Percentiles rank a stretch among this genome's conserved stretches.
phyloP scores from a whole-genome alignment of 2,888 invertebrate genomes.

The Nomada ruficornis region DNA sequence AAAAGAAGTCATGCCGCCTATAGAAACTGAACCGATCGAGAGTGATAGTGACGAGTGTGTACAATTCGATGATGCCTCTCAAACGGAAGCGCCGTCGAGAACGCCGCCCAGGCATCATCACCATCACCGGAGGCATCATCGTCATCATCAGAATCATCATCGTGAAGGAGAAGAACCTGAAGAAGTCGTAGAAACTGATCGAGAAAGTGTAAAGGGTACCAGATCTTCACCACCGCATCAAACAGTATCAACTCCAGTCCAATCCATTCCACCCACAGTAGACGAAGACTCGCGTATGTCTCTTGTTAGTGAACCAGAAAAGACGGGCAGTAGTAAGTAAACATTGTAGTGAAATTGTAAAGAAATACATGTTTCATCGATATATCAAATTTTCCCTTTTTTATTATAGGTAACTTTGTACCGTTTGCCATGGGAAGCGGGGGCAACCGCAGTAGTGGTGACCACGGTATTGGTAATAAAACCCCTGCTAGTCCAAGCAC shows the following conservation, averaged over 20 bases:
- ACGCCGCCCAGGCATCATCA: conserved; percentile 82
- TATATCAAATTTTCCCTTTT: not conserved
- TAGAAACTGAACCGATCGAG: conserved; percentile 91
- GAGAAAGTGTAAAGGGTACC: conserved; percentile 76
- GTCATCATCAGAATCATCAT: conserved; percentile 82
- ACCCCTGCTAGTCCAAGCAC: conserved; percentile 82
- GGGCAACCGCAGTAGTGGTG: conserved; percentile 73
- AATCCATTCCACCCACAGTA: conserved; percentile 75
- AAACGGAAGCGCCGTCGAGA: conserved; percentile 78
- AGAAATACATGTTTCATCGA: not conserved
- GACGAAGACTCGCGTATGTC: conserved; percentile 83
- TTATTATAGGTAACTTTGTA: conserved; percentile 80
- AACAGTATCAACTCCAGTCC: conserved; percentile 72
- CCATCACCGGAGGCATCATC: conserved; percentile 82
- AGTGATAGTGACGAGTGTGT: conserved; percentile 86
- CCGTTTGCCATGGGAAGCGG: conserved; percentile 83
- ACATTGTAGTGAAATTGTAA: not conserved
- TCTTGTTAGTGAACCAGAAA: conserved; percentile 82
- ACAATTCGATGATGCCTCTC: conserved; percentile 80
- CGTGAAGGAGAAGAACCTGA: conserved; percentile 79
- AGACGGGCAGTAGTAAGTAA: conserved; percentile 80
- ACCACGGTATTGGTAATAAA: conserved; percentile 81
- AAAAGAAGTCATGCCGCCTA: conserved; percentile 86
- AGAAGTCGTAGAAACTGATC: conserved; percentile 73
- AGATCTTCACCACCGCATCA: conserved; percentile 75